phyloP scores from a whole-genome alignment of 2,797 vertebrate genomes.

The Alca torda region DNA sequence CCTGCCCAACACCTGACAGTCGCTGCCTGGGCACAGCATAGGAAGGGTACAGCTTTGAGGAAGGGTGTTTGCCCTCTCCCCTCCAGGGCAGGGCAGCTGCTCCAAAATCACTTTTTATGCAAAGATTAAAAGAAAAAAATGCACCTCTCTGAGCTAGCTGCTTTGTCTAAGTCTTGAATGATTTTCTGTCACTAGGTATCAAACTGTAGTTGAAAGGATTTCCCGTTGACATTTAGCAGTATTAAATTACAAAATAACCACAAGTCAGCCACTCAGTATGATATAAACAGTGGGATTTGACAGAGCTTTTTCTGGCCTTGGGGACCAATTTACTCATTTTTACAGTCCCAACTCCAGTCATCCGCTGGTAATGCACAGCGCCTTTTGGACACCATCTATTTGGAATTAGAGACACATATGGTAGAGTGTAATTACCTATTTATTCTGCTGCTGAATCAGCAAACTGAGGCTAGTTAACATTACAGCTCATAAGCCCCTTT shows the following conservation, averaged over 20 bases:
- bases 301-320: slow-evolving; percentile 72
- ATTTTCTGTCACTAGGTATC: slow-evolving; percentile 75
- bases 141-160: slow-evolving; percentile 48
- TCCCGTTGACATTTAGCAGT: slow-evolving; percentile 76
- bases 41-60: neutral
- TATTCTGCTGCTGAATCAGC: slow-evolving; percentile 73
- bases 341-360: slow-evolving; percentile 71
- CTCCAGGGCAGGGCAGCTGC: slow-evolving; percentile 33
- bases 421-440: slow-evolving; percentile 73
- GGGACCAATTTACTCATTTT: slow-evolving; percentile 78
- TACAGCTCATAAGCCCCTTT: slow-evolving; percentile 50
- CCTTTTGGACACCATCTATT: slow-evolving; percentile 69
- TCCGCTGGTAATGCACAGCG: slow-evolving; percentile 65
- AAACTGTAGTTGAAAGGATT: slow-evolving; percentile 75
- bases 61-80: neutral
- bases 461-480: slow-evolving; percentile 62
- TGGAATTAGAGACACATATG: slow-evolving; percentile 73
- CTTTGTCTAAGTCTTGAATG: slow-evolving; percentile 72
- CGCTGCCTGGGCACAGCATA: neutral
- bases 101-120: slow-evolving; percentile 39
- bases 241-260: slow-evolving; percentile 78
- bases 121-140: slow-evolving; percentile 52
- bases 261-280: slow-evolving; percentile 75
- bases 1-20: neutral
- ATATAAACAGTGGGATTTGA: slow-evolving; percentile 75